These are phyloP conservation scores for Epizoanthus scotinus DNA, from an alignment of 92 coral and sea anemone genomes.

Conservation along the genomic window DNA sequence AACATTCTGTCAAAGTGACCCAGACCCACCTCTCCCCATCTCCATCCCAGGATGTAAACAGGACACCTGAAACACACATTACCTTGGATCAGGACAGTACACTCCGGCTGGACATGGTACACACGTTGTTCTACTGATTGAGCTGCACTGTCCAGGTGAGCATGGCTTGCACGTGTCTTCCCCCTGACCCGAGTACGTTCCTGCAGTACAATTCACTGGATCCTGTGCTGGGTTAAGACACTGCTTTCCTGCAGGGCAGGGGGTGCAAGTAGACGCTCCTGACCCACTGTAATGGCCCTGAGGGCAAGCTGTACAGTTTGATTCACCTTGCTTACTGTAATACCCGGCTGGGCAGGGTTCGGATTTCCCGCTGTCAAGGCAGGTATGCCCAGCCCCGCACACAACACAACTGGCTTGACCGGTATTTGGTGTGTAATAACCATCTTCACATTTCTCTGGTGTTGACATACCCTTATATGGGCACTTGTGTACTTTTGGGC, in stretches of 20 bases:
- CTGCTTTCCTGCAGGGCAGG: constrained; percentile 94
- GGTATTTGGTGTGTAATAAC: constrained; percentile 81
- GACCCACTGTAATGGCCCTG: constrained; percentile 73
- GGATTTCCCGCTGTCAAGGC: constrained; percentile 76
- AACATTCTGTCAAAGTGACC: too few relatives aligned
- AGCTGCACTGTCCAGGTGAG: constrained; percentile 73
- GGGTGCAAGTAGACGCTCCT: constrained; percentile 80
- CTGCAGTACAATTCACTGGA: constrained; percentile 88
- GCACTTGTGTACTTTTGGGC: constrained; percentile 82
- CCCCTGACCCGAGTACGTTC: constrained; percentile 79
- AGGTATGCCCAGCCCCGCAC: constrained; percentile 91
- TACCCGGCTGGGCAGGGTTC: constrained; percentile 88
- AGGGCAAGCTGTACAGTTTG: constrained; percentile 76
- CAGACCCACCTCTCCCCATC: too few relatives aligned
- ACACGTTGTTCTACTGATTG: constrained; percentile 74
- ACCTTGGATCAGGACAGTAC: constrained; percentile 95
- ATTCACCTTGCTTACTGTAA: constrained; percentile 79
- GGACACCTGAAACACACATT: neutral
- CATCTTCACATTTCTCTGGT: constrained; percentile 84
- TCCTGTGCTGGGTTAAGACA: constrained; percentile 75
- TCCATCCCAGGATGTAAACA: neutral
- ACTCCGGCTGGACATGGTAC: constrained; percentile 84
- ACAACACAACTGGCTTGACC: constrained; percentile 72
- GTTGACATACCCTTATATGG: constrained; percentile 72
- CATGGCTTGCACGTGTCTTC: constrained; percentile 76